These are phyloP conservation scores for Zaprionus gabonicus DNA, from an alignment of 1,140 invertebrate genomes.

Conservation along the genomic window DNA sequence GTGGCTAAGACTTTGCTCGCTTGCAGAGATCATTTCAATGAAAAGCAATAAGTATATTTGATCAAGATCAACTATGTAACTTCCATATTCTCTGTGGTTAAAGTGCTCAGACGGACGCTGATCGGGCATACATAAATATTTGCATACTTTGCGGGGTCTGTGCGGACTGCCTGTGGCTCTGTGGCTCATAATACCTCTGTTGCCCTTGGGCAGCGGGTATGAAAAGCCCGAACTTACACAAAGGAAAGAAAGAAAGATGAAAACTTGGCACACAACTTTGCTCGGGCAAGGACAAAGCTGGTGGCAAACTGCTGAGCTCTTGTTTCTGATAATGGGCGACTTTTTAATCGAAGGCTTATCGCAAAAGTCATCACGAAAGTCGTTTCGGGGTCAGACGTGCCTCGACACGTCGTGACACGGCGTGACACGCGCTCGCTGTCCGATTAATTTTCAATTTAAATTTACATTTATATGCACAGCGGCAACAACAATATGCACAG, in stretches of 20 bases:
- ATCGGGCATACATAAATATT: no score
- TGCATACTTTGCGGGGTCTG: no score
- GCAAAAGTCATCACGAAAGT: slow-evolving; percentile 31
- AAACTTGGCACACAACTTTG: slow-evolving; percentile 18
- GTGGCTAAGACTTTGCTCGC: no score
- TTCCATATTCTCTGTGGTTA: not conserved
- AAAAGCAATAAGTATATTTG: no score
- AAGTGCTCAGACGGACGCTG: no score
- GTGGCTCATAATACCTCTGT: no score
- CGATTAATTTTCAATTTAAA: slow-evolving; percentile 75
- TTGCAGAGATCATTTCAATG: no score
- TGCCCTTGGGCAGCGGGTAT: no score
- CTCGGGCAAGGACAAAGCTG: slow-evolving; percentile 20
- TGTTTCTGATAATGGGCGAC: slow-evolving; percentile 40
- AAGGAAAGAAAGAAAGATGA: slow-evolving; percentile 4
- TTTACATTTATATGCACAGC: slow-evolving; percentile 72
- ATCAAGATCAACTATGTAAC: not conserved
- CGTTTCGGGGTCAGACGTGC: slow-evolving; percentile 31
- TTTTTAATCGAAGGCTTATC: slow-evolving; percentile 71
- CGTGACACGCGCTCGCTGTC: slow-evolving; percentile 37
- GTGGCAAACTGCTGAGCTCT: slow-evolving; percentile 36
- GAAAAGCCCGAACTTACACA: not conserved
- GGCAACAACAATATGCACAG: slow-evolving; percentile 18
- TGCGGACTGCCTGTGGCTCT: no score
- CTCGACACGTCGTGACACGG: slow-evolving; percentile 23